A percentile compares a stretch with the other conserved stretches of the same genome.
Conservation (phyloP, 2,113 vertebrate genomes). For the Elephas maximus region DNA sequence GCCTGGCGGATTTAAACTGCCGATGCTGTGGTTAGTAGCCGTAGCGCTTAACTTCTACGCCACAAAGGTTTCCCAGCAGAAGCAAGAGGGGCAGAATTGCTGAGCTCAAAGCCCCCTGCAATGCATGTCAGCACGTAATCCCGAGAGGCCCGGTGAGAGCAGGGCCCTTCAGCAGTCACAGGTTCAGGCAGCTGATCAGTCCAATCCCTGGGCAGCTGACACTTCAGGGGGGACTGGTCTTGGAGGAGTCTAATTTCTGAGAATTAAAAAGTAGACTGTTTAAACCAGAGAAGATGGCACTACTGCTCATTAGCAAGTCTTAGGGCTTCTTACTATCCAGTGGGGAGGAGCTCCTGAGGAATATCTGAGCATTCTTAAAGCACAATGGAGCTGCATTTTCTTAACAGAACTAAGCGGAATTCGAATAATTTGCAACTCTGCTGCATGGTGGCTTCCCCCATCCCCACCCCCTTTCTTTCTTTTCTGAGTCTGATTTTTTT, state of each 20-base stretch:
- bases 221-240: neutral
- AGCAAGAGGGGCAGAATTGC: neutral
- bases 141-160: neutral
- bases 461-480: neutral
- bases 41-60: too few relatives aligned
- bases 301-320: neutral
- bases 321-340: neutral
- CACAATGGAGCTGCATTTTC: neutral
- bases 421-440: neutral
- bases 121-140: neutral
- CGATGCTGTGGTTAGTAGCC: too few relatives aligned
- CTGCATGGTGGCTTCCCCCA: neutral
- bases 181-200: neutral
- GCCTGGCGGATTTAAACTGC: too few relatives aligned
- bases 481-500: constrained; percentile 19
- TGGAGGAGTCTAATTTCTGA: neutral
- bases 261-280: neutral
- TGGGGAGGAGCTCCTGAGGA: neutral
- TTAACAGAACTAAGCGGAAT: neutral
- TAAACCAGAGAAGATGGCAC: neutral
- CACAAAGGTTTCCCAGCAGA: neutral
- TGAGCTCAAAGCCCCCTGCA: neutral
- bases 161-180: neutral
- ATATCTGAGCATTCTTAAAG: neutral
- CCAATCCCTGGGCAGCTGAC: fast-evolving